Conservation (phyloP, 2,888 invertebrate species). For the Agonopterix heracliana region DNA sequence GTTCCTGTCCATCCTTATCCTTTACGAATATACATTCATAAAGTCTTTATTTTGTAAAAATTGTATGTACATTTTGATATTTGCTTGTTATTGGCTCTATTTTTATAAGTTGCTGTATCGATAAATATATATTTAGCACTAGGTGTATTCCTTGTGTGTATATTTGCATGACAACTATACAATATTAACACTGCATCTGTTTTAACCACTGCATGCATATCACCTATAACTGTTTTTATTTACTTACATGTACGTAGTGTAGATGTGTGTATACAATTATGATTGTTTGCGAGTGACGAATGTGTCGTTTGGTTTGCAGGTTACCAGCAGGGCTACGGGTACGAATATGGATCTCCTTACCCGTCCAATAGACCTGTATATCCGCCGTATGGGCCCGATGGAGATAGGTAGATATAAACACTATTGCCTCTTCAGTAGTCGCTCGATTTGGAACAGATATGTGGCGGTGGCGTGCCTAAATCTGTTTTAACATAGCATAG, state of each 20-base stretch:
- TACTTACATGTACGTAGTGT: background rate
- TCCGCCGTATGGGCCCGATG: constrained; percentile 84
- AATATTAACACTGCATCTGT: constrained; percentile 3
- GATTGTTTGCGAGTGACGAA: background rate
- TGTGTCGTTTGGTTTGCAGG: constrained; percentile 53
- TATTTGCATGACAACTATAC: constrained; percentile 5
- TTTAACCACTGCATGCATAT: constrained; percentile 7
- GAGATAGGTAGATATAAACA: constrained; percentile 75
- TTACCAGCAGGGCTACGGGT: constrained; percentile 80
- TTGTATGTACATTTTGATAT: no score
- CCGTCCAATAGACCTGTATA: constrained; percentile 86
- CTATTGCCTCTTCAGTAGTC: background rate
- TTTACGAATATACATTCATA: no score
- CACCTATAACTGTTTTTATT: background rate
- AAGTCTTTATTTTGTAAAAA: no score
- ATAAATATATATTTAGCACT: constrained; percentile 4
- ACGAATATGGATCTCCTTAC: constrained; percentile 81
- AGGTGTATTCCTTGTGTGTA: constrained; percentile 1
- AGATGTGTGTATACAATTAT: background rate
- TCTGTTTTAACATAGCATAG: no score
- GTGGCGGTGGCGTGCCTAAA: no score
- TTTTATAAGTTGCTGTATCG: constrained; percentile 13
- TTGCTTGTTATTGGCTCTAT: background rate
- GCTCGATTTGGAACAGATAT: no score
- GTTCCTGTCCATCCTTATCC: no score